Conservation (phyloP, 2,888 invertebrate genomes). For the Mesoligia furuncula region DNA sequence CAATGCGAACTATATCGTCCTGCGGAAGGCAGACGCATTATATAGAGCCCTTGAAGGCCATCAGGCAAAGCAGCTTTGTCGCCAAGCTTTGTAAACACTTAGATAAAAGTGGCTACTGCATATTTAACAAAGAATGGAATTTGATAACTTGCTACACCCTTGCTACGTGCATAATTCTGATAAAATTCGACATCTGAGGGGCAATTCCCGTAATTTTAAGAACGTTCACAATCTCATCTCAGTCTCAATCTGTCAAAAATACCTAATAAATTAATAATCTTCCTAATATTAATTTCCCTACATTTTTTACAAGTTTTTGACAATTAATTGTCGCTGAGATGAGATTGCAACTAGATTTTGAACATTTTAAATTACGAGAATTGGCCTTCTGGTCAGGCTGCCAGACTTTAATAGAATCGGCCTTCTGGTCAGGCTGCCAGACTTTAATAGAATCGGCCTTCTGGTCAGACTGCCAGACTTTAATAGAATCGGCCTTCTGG, state of each 20-base stretch:
- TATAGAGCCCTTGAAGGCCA: conserved; percentile 85
- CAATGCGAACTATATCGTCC: conserved; percentile 84
- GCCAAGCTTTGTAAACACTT: conserved; percentile 42
- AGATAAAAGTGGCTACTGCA: conserved; percentile 54
- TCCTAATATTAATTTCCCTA: too few species aligned
- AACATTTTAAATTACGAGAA: too few species aligned
- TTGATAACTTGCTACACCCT: conserved; percentile 41
- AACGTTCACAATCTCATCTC: too few species aligned
- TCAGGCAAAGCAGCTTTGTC: conserved; percentile 65
- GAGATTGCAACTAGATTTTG: too few species aligned
- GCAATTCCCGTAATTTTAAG: too few species aligned
- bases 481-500: background rate
- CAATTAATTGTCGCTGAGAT: too few species aligned
- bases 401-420: background rate
- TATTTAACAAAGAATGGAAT: conserved; percentile 49
- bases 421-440: background rate
- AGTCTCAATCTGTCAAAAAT: too few species aligned
- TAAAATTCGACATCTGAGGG: background rate
- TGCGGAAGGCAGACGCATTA: conserved; percentile 79
- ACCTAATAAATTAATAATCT: too few species aligned
- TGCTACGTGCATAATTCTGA: conserved; percentile 1
- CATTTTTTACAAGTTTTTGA: too few species aligned
- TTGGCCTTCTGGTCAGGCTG: background rate
- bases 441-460: background rate
- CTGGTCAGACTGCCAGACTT: background rate